Percentiles rank a stretch among this genome's conserved stretches.
These are phyloP conservation scores for Aegithalos caudatus DNA, from an alignment of 2,113 vertebrate genomes.

Conservation along the genomic window DNA sequence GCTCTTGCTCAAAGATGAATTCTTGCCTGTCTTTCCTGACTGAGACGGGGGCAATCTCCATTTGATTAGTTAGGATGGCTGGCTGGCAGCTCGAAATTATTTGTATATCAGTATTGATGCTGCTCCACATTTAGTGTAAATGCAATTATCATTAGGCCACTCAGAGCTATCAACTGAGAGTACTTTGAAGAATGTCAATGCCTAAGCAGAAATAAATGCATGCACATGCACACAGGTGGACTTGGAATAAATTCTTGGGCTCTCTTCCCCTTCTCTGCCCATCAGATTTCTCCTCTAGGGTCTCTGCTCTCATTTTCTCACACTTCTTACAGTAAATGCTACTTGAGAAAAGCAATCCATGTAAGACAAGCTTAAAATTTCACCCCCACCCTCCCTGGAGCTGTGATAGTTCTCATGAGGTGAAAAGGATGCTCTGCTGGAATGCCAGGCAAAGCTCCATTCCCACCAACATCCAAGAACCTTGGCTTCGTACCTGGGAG, in stretches of 20 bases:
- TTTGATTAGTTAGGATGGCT: background rate
- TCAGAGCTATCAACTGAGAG: slow-evolving; percentile 22
- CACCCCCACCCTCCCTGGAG: background rate
- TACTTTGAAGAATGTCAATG: slow-evolving; percentile 12
- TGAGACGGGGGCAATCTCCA: background rate
- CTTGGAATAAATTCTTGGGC: background rate
- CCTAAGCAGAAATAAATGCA: slow-evolving; percentile 4
- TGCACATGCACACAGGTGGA: background rate
- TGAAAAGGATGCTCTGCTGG: background rate
- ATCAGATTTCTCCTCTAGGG: background rate
- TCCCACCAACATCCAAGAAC: background rate
- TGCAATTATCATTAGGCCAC: slow-evolving; percentile 49
- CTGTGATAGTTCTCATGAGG: background rate
- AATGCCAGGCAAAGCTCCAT: background rate
- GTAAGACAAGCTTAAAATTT: background rate
- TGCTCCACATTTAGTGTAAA: slow-evolving; percentile 31
- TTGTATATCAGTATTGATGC: slow-evolving; percentile 32
- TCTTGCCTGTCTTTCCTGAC: background rate
- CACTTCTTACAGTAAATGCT: background rate
- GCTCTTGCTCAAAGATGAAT: background rate
- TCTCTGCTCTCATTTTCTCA: background rate
- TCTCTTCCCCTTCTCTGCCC: background rate
- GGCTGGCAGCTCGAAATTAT: slow-evolving; percentile 31
- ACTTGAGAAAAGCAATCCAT: background rate
- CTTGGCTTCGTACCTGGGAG: rapidly evolving